Conservation (phyloP, 1,140 invertebrate genomes). For the Hetaerina americana region DNA sequence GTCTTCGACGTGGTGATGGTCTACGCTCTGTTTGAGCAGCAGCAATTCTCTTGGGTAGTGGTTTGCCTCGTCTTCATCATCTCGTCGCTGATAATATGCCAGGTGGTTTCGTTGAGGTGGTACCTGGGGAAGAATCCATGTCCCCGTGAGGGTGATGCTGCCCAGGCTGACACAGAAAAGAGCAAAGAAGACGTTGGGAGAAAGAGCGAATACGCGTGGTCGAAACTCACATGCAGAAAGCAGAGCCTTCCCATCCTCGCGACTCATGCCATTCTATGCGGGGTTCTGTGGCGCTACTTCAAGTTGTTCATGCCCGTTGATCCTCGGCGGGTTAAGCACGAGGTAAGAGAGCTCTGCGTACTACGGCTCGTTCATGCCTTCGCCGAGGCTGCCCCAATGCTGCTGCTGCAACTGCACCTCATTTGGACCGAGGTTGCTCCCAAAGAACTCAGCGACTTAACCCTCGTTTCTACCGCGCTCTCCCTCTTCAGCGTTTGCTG, state of each 20-base stretch:
- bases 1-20: slow-evolving; percentile 77
- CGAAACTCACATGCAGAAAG: background rate
- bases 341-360: slow-evolving; percentile 64
- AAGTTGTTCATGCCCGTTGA: slow-evolving; percentile 78
- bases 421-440: slow-evolving; percentile 29
- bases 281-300: slow-evolving; percentile 81
- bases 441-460: slow-evolving; percentile 54
- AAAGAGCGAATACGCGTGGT: slow-evolving; percentile 20
- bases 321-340: slow-evolving; percentile 64
- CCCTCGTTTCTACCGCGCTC: slow-evolving; percentile 65
- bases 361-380: slow-evolving; percentile 75
- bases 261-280: slow-evolving; percentile 63
- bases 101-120: slow-evolving; percentile 41
- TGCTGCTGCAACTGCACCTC: slow-evolving; percentile 69
- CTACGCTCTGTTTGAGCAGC: slow-evolving; percentile 59
- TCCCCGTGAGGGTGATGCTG: background rate
- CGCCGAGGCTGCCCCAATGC: slow-evolving; percentile 73
- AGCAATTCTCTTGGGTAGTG: slow-evolving; percentile 41
- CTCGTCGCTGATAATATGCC: slow-evolving; percentile 56
- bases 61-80: slow-evolving; percentile 52
- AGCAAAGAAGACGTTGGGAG: slow-evolving; percentile 10
- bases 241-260: slow-evolving; percentile 26
- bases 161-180: slow-evolving; percentile 11
- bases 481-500: slow-evolving; percentile 78
- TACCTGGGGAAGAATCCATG: slow-evolving; percentile 18